Base-by-base conservation (phyloP, 23 tunicate species). In the Styela plicata region DNA sequence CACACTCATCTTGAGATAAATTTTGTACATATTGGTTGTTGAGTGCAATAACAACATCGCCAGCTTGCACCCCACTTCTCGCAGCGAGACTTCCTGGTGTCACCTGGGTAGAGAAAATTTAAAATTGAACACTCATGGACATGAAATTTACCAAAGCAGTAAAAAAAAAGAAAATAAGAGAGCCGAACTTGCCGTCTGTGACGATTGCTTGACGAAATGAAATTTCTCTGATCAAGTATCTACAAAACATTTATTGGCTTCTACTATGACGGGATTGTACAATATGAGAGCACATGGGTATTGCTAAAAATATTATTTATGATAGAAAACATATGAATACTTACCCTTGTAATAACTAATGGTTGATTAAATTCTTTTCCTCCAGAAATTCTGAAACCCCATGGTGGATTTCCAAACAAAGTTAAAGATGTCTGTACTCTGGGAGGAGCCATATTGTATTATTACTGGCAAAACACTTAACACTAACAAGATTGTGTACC, bases 331-430 rank as follows among this genome's bases (percentile, higher is more conserved):
- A n/a, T n/a, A n/a, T n/a, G n/a, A n/a, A n/a, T 7, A 80, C 94
- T 71, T 65, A 91, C 97, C 85, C 97, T 29, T 2, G 88, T 78
- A 31, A 91, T 74, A 3, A 91, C 91, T 17, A 91, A 68, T 35
- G 91, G 88, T 68, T 91, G 97, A 53, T 82, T 68, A 69, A 83
- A 86, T 70, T 91, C 97, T 71, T 86, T 91, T 57, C 97, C 97
- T 18, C 97, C 97, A 24, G 97, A 86, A 0, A 91, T 3, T 34
- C 97, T 80, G 64, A 91, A 91, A 66, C 97, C 97, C 91, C 91
- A 91, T 2, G 97, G 97, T 13, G 97, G 85, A 35, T 80, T 52
- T 23, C 97, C 97, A 64, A 83, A 86, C 65, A 91, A 64, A 21
- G 97, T 91, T 19, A 91, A 52, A 18, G 91, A 86, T 7, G 78